A percentile compares a stretch with the other conserved stretches of the same genome.
Evolutionary conservation across 2,113 vertebrate genomes (phyloP).

Genomic region (Zosterops japonicus): DNA sequence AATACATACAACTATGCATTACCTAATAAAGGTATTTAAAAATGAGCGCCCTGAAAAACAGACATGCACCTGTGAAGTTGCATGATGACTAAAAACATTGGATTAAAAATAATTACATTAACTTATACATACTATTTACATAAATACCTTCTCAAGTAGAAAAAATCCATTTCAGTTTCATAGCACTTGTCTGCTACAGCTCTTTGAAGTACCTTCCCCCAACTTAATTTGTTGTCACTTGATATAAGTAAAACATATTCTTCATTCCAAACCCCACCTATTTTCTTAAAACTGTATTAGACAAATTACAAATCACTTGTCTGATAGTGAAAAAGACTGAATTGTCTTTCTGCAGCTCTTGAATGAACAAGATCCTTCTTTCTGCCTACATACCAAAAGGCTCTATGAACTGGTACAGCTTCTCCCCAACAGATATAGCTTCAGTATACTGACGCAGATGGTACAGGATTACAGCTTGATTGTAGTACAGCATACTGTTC

Average conservation of each 20-base stretch:
- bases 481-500: slow-evolving; percentile 95
- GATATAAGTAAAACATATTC: not conserved
- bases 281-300: not conserved
- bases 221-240: not conserved
- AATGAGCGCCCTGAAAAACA: not conserved
- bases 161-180: not conserved
- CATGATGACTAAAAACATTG: not conserved
- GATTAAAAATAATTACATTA: not conserved
- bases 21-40: not conserved
- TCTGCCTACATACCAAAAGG: slow-evolving; percentile 88
- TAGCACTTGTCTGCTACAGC: not conserved
- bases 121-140: not conserved
- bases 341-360: not conserved
- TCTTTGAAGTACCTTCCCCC: not conserved
- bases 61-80: not conserved
- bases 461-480: slow-evolving; percentile 94
- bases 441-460: slow-evolving; percentile 93
- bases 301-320: not conserved
- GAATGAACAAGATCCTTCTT: not conserved
- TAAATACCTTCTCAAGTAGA: not conserved
- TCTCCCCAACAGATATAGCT: slow-evolving; percentile 92
- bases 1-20: not conserved
- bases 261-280: not conserved
- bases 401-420: slow-evolving; percentile 96
- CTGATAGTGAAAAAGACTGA: not conserved